A percentile compares a stretch with the other conserved stretches of the same genome.
These are phyloP conservation scores for Phengaris alcon DNA, from an alignment of 2,888 invertebrate genomes.

Conservation along the genomic window DNA sequence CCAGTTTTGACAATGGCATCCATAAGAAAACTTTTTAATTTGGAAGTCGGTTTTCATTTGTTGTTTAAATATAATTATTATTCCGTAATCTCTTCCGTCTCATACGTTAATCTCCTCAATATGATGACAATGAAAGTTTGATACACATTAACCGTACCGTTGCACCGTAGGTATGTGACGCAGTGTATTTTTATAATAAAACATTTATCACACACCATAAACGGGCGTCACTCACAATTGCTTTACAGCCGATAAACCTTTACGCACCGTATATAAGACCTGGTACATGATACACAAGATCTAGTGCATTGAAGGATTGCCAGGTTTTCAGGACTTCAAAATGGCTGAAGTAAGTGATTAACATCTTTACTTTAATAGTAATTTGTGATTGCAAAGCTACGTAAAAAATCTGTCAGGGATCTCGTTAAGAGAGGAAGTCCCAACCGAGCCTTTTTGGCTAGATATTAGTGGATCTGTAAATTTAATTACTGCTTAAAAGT, in stretches of 20 bases:
- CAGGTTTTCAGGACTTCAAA: neutral
- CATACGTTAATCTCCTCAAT: too few species aligned
- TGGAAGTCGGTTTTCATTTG: too few species aligned
- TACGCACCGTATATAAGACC: slow-evolving; percentile 12
- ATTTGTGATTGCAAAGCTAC: neutral
- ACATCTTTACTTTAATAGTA: neutral
- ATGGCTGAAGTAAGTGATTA: slow-evolving; percentile 19
- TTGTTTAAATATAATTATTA: too few species aligned
- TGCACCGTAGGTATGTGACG: neutral
- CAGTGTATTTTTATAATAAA: neutral
- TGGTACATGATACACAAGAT: neutral
- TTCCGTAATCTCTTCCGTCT: too few species aligned
- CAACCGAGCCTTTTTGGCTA: too few species aligned
- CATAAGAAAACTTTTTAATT: too few species aligned
- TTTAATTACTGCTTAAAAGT: too few species aligned
- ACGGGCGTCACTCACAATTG: neutral
- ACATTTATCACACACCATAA: slow-evolving; percentile 17
- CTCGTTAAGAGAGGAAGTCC: too few species aligned
- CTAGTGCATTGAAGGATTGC: neutral
- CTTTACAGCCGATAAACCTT: neutral
- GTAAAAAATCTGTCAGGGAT: neutral
- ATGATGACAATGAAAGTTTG: too few species aligned
- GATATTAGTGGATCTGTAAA: too few species aligned
- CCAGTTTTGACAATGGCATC: too few species aligned
- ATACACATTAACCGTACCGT: too few species aligned